Percentiles rank a stretch among this genome's conserved stretches.
phyloP scores from a whole-genome alignment of 1,140 invertebrate genomes.

The Euborellia annulipes region DNA sequence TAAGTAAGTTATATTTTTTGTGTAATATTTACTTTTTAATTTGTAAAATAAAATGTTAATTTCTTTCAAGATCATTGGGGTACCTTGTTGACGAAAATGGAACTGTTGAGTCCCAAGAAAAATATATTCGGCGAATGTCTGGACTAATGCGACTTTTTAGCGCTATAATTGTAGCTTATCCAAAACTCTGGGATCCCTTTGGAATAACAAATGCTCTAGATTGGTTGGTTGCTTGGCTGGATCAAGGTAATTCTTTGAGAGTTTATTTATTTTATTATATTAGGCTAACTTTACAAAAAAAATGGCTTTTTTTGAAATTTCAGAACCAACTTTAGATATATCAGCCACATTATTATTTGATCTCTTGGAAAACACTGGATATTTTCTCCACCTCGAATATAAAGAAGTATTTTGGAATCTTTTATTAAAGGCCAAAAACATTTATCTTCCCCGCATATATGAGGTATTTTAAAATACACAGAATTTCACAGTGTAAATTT shows the following conservation, averaged over 20 bases:
- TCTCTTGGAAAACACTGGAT: conserved; percentile 60
- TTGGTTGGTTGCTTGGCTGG: conserved; percentile 62
- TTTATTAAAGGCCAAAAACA: conserved; percentile 42
- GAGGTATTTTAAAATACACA: too few species aligned
- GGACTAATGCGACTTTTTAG: conserved; percentile 64
- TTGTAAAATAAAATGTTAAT: not conserved
- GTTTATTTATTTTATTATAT: not conserved
- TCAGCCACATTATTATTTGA: conserved; percentile 61
- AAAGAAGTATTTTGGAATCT: conserved; percentile 63
- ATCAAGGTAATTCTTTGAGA: conserved; percentile 35
- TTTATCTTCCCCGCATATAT: conserved; percentile 46
- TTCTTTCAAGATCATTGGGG: conserved; percentile 28
- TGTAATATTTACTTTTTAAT: not conserved
- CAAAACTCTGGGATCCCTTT: conserved; percentile 42
- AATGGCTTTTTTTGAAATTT: conserved; percentile 6
- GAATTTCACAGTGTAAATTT: too few species aligned
- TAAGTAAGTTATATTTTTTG: conserved; percentile 25
- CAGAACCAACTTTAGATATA: conserved; percentile 52
- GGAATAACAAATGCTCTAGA: conserved; percentile 59
- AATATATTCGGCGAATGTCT: conserved; percentile 68
- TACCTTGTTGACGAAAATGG: conserved; percentile 43
- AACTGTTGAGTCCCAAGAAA: conserved; percentile 59
- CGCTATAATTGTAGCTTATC: conserved; percentile 53
- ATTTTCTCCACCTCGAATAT: conserved; percentile 46
- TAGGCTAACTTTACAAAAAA: not conserved